Evolutionary conservation across 2,113 vertebrate species (phyloP).

Genomic region (Sporophila hypoxantha): DNA sequence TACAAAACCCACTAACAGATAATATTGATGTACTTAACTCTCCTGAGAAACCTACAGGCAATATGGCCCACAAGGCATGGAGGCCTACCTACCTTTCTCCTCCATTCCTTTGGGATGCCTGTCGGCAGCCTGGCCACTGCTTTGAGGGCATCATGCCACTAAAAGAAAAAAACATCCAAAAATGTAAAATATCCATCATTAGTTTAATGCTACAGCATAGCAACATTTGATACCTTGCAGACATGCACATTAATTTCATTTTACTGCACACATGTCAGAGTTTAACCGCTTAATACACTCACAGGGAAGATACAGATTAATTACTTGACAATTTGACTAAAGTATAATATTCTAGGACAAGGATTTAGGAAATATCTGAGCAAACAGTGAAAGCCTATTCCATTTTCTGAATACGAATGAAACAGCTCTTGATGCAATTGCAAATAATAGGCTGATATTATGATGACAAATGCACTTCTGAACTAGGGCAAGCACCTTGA

Average conservation of each 20-base stretch:
- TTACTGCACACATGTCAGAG: not conserved
- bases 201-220: not conserved
- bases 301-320: not conserved
- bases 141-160: conserved; percentile 98
- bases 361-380: not conserved
- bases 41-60: not conserved
- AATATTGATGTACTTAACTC: not conserved
- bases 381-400: not conserved
- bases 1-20: not conserved
- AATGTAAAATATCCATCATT: not conserved
- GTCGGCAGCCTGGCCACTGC: conserved; percentile 90
- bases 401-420: not conserved
- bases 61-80: not conserved
- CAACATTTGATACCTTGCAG: not conserved
- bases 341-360: not conserved
- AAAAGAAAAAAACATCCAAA: conserved; percentile 36
- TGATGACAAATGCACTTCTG: not conserved
- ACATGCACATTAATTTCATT: not conserved
- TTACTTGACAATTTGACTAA: not conserved
- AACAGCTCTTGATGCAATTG: not conserved
- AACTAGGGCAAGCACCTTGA: not conserved
- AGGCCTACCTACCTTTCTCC: conserved; percentile 78
- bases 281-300: not conserved
- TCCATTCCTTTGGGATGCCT: conserved; percentile 95
- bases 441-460: not conserved